Evolutionary conservation across 2,888 invertebrate species (phyloP).

Genomic region (Parnassius glacialis): DNA sequence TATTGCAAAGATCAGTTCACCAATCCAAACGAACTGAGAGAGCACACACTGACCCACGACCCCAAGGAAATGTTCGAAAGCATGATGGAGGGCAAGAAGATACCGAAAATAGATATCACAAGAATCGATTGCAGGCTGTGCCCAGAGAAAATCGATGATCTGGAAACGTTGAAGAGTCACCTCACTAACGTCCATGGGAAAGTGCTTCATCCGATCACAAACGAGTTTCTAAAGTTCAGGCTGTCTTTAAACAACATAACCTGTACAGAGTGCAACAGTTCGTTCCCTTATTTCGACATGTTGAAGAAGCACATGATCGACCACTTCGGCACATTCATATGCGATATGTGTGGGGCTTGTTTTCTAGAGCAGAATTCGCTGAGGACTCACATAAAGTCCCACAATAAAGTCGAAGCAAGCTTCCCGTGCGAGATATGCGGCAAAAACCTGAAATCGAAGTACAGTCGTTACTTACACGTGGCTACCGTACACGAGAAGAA

Average conservation of each 20-base stretch:
- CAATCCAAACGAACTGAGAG: constrained; percentile 58
- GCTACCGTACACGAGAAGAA: constrained; percentile 68
- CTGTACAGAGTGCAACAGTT: constrained; percentile 61
- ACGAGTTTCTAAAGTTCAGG: constrained; percentile 64
- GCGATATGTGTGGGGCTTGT: constrained; percentile 68
- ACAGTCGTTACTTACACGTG: constrained; percentile 61
- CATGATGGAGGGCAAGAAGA: constrained; percentile 61
- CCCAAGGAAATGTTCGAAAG: constrained; percentile 51
- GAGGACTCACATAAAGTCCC: constrained; percentile 63
- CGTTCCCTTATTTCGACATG: constrained; percentile 62
- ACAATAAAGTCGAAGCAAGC: constrained; percentile 68
- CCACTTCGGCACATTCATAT: constrained; percentile 65
- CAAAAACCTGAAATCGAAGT: constrained; percentile 65
- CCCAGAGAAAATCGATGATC: constrained; percentile 53
- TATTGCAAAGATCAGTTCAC: constrained; percentile 71
- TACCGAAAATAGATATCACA: constrained; percentile 69
- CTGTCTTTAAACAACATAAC: constrained; percentile 54
- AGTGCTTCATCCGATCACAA: constrained; percentile 46
- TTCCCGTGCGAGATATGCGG: constrained; percentile 75
- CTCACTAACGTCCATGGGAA: constrained; percentile 48
- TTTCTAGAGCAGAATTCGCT: constrained; percentile 71
- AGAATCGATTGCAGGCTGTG: constrained; percentile 67
- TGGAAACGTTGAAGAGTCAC: constrained; percentile 55
- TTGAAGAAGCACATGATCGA: constrained; percentile 67
- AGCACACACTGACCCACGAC: constrained; percentile 62